A percentile compares a stretch with the other conserved stretches of the same genome.
phyloP scores from a whole-genome alignment of 2,113 vertebrate species.

The Pygoscelis adeliae region DNA sequence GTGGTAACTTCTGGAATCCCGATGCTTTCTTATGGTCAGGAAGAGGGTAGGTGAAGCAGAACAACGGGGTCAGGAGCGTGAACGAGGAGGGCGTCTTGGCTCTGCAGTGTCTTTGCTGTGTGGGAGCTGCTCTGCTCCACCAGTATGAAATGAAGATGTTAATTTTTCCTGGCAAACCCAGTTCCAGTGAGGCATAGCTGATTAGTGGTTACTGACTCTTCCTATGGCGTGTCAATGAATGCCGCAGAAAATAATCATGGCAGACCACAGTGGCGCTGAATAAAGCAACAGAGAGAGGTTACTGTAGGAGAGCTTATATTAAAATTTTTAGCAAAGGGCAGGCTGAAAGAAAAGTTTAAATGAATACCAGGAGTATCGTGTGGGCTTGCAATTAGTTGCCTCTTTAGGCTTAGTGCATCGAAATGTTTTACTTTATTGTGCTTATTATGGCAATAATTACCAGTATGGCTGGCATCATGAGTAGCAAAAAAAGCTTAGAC shows the following conservation, averaged over 20 bases:
- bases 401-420: not conserved
- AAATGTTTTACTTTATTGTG: not conserved
- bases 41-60: not conserved
- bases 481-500: not conserved
- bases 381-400: not conserved
- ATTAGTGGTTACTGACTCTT: not conserved
- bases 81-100: rapidly evolving
- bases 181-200: not conserved
- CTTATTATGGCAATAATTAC: not conserved
- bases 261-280: not conserved
- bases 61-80: rapidly evolving
- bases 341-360: not conserved
- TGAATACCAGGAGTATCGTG: not conserved
- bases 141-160: not conserved
- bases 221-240: not conserved
- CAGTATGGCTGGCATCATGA: not conserved
- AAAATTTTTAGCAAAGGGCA: not conserved
- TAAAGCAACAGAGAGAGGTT: not conserved
- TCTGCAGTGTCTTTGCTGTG: not conserved
- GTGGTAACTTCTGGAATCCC: not conserved
- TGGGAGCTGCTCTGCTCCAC: not conserved
- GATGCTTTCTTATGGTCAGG: not conserved
- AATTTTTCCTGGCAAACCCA: not conserved
- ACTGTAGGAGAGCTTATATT: not conserved
- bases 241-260: not conserved